Evolutionary conservation across 1,140 invertebrate species (phyloP), one percentile per base, ranked within the genome.

Genomic region (Acyrthosiphon pisum): DNA sequence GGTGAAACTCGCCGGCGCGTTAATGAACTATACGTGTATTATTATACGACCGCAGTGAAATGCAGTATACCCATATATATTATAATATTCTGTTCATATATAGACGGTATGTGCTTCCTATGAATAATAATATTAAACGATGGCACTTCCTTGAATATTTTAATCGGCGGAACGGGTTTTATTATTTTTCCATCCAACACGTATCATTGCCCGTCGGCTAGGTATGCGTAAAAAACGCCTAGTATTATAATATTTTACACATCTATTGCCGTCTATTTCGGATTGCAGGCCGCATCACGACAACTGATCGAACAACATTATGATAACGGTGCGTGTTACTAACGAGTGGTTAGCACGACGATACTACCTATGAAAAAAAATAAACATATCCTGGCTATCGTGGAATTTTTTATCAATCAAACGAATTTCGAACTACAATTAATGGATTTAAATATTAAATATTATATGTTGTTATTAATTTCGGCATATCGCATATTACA

Each of bases 71-170:
- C 41, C 30, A 60, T 9, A 26, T n/a, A 68, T n/a, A 68, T 68
- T 50, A 50, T 50, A 76, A n/a, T 76, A 35, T 68, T 30, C 20
- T n/a, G 30, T 30, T 84, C 81, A 11, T 8, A 84, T 7, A 44
- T 84, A 26, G 30, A n/a, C n/a, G 6, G 60, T 68, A 26, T 41
- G 18, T 41, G 81, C 6, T 41, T 84, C 22, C 35, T 26, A 84
- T 84, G 41, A 30, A 86, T 37, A 83, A 81, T 37, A 81, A 20
- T 86, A 86, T 53, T 48, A 46, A 22, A 88, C 1, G 46, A 90
- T 56, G 35, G 11, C n/a, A 90, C 35, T 90, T 90, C 22, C 23
- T 56, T 41, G 35, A 90, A 90, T 90, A 90, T 56, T 90, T 90
- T 90, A 90, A 90, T 90, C n/a, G 50, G 20, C 14, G 9, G 11